phyloP scores from a whole-genome alignment of 1,140 invertebrate species.

The Atta texana region DNA sequence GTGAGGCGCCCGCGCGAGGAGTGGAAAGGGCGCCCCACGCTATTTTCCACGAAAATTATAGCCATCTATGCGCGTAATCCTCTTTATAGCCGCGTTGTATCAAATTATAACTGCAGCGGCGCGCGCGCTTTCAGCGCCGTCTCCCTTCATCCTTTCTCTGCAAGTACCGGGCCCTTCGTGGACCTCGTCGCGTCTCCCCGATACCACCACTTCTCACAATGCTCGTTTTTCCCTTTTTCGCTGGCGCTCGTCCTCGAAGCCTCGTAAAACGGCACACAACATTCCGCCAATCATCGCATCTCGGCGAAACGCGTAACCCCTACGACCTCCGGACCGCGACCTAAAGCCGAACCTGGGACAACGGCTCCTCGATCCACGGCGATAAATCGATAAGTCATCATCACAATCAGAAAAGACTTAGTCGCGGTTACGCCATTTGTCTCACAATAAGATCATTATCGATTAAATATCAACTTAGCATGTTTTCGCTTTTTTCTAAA shows the following conservation, averaged over 20 bases:
- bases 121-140: conserved; percentile 52
- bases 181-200: background rate
- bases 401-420: background rate
- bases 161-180: conserved; percentile 16
- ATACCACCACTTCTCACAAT: background rate
- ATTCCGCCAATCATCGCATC: conserved; percentile 78
- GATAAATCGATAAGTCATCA: conserved; percentile 69
- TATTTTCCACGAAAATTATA: conserved; percentile 78
- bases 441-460: background rate
- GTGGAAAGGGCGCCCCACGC: conserved; percentile 49
- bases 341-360: conserved; percentile 59
- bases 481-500: background rate
- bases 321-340: conserved; percentile 51
- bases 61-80: conserved; percentile 75
- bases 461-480: background rate
- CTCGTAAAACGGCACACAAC: conserved; percentile 77
- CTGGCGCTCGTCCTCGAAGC: conserved; percentile 66
- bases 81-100: conserved; percentile 76
- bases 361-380: conserved; percentile 46
- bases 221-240: conserved; percentile 63
- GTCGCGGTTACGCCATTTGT: background rate
- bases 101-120: conserved; percentile 77
- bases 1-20: conserved; percentile 43
- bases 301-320: conserved; percentile 64
- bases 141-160: background rate